Percentiles rank a stretch among this genome's conserved stretches.
Conservation (phyloP, 2,113 vertebrate genomes). For the Cairina moschata region DNA sequence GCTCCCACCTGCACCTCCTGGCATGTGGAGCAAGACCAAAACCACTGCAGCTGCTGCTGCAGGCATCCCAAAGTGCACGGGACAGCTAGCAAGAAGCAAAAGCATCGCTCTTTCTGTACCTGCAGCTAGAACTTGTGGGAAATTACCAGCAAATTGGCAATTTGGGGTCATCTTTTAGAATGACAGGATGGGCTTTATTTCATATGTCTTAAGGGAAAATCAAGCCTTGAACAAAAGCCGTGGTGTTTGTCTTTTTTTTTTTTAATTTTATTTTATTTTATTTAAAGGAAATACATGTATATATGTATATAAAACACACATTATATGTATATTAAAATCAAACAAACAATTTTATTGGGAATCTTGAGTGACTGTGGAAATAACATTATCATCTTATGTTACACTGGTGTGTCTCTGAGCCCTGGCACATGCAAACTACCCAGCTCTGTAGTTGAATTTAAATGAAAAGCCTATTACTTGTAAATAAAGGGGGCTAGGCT, state of each 20-base stretch:
- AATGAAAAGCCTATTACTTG: neutral
- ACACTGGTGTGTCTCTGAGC: neutral
- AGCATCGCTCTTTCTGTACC: neutral
- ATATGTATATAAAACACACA: neutral
- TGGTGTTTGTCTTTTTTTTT: neutral
- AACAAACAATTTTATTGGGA: neutral
- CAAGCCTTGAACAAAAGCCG: neutral
- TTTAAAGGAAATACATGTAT: neutral
- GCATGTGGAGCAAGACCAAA: fast-evolving
- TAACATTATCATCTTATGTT: neutral
- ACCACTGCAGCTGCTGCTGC: fast-evolving
- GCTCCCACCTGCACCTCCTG: neutral
- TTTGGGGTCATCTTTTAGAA: neutral
- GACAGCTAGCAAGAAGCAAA: neutral
- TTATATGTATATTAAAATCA: too few species aligned
- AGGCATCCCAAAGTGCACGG: fast-evolving
- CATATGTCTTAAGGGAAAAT: neutral
- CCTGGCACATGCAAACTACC: neutral
- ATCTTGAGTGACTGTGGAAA: neutral
- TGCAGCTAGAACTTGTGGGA: neutral
- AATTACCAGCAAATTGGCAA: neutral
- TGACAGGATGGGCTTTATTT: neutral
- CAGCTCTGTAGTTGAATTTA: neutral
- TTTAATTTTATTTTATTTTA: too few species aligned
- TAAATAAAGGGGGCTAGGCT: neutral